Percentiles rank a stretch among this genome's conserved stretches.
phyloP scores from a whole-genome alignment of 2,113 vertebrate species.

The Ptilorrhoa leucosticta region DNA sequence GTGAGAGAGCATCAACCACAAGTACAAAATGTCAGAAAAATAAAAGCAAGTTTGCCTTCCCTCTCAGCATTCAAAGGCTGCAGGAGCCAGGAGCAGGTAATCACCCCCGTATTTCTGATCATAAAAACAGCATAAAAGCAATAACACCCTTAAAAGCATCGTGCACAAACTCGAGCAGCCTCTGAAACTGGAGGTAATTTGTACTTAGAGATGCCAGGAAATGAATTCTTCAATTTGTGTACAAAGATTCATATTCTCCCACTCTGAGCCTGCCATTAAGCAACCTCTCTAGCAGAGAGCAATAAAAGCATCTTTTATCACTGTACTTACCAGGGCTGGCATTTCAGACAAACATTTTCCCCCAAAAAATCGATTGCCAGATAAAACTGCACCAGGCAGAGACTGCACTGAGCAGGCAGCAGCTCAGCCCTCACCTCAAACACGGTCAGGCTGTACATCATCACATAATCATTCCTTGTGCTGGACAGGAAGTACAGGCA shows the following conservation, averaged over 20 bases:
- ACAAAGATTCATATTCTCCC: slow-evolving; percentile 17
- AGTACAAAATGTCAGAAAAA: not conserved
- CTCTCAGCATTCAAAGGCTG: not conserved
- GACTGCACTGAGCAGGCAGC: not conserved
- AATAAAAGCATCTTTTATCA: slow-evolving; percentile 26
- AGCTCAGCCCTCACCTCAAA: slow-evolving; percentile 88
- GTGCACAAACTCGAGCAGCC: not conserved
- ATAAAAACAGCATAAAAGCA: slow-evolving; percentile 7
- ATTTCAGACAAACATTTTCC: not conserved
- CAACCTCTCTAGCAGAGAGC: not conserved
- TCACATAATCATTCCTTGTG: slow-evolving; percentile 96
- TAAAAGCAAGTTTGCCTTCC: not conserved
- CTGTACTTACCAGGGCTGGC: not conserved
- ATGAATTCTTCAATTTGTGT: slow-evolving; percentile 16
- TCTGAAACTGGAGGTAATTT: not conserved
- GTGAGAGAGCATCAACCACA: not conserved
- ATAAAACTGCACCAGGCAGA: not conserved
- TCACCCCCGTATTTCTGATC: not conserved
- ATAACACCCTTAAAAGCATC: slow-evolving; percentile 1
- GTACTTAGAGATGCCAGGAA: slow-evolving; percentile 34
- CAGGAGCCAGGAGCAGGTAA: not conserved
- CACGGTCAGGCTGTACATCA: slow-evolving; percentile 99
- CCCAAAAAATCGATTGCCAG: not conserved
- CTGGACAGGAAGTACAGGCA: slow-evolving; percentile 97
- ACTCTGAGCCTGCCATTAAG: slow-evolving; percentile 21